Evolutionary conservation across 2,888 invertebrate genomes (phyloP).

Genomic region (Polydrusus tereticollis): DNA sequence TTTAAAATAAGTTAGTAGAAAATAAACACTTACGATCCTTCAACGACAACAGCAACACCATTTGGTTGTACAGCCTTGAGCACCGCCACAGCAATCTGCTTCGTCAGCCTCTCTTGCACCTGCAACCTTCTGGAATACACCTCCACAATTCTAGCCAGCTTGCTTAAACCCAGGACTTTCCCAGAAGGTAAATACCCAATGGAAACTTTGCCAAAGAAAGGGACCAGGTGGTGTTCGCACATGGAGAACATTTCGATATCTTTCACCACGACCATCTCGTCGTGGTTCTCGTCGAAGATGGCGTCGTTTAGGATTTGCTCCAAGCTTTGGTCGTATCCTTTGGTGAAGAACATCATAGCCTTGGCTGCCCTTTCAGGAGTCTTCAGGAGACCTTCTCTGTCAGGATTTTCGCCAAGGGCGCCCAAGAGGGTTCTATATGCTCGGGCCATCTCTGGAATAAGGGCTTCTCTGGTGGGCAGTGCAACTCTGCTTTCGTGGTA

Average conservation of each 20-base stretch:
- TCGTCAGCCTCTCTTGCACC: slow-evolving; percentile 98
- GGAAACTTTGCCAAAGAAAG: slow-evolving; percentile 98
- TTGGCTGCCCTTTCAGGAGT: slow-evolving; percentile 98
- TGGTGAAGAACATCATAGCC: slow-evolving; percentile 98
- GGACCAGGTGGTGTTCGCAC: slow-evolving; percentile 99
- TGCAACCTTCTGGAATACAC: slow-evolving; percentile 96
- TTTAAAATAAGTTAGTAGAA: neutral
- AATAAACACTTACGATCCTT: slow-evolving; percentile 91
- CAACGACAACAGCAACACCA: slow-evolving; percentile 97
- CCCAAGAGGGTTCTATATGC: slow-evolving; percentile 87
- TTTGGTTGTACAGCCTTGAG: slow-evolving; percentile 97
- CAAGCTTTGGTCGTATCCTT: slow-evolving; percentile 96
- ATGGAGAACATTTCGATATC: slow-evolving; percentile 99
- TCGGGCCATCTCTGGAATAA: slow-evolving; percentile 90
- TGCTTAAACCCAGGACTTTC: slow-evolving; percentile 96
- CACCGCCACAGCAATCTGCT: slow-evolving; percentile 97
- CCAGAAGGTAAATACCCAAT: slow-evolving; percentile 98
- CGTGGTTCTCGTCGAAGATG: slow-evolving; percentile 98
- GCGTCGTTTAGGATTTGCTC: slow-evolving; percentile 97
- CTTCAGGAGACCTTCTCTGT: slow-evolving; percentile 92
- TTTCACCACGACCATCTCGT: slow-evolving; percentile 99
- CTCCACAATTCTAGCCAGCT: slow-evolving; percentile 98
- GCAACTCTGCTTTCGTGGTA: slow-evolving; percentile 69
- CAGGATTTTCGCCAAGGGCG: slow-evolving; percentile 92
- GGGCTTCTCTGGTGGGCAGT: slow-evolving; percentile 88